These are phyloP conservation scores for Magallana angulata DNA, from an alignment of 1,140 invertebrate species.

Conservation along the genomic window DNA sequence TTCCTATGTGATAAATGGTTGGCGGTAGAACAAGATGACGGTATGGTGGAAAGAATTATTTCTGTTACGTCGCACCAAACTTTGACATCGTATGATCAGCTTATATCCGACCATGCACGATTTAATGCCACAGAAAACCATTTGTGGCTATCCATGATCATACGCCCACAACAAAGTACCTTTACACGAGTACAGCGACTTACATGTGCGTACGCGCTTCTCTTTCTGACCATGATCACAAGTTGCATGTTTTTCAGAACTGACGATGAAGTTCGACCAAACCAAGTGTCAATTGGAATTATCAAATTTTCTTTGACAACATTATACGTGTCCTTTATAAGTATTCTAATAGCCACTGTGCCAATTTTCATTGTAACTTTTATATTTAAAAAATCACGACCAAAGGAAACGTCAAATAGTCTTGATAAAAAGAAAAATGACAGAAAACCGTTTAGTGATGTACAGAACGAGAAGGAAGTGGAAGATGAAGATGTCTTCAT, in stretches of 20 bases:
- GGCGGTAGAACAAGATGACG: conserved; percentile 73
- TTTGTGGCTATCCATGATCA: conserved; percentile 76
- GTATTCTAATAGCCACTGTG: conserved; percentile 59
- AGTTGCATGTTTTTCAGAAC: conserved; percentile 78
- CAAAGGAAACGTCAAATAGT: neutral
- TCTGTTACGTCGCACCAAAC: conserved; percentile 68
- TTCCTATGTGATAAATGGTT: conserved; percentile 76
- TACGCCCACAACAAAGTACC: conserved; percentile 72
- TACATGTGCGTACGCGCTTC: conserved; percentile 73
- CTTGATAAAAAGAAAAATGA: neutral
- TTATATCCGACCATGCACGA: conserved; percentile 74
- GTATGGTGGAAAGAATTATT: conserved; percentile 73
- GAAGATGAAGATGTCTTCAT: neutral
- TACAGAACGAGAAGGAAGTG: neutral
- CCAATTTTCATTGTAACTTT: conserved; percentile 61
- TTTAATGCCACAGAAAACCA: conserved; percentile 78
- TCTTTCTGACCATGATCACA: conserved; percentile 78
- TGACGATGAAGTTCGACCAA: conserved; percentile 47
- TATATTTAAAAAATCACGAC: conserved; percentile 62
- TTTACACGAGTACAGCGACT: conserved; percentile 78
- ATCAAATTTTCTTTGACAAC: conserved; percentile 60
- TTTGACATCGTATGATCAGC: conserved; percentile 72
- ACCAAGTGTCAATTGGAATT: conserved; percentile 59
- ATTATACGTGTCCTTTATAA: conserved; percentile 60
- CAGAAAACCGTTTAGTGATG: neutral